phyloP scores from a whole-genome alignment of 2,888 invertebrate genomes.

The Fragum sueziense region DNA sequence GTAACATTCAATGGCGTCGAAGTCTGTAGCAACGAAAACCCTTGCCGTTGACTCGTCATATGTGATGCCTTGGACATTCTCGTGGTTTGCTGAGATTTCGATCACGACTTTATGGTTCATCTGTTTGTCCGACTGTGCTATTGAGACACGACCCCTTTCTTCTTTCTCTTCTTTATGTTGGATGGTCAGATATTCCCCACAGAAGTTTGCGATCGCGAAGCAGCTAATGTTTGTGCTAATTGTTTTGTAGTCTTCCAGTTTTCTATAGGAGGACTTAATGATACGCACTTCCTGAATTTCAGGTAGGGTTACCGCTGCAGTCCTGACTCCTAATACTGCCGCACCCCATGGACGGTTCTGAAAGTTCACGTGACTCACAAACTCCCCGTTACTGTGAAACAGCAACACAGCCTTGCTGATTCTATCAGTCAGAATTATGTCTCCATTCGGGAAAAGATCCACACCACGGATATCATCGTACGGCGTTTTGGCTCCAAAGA shows the following conservation, averaged over 20 bases:
- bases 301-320: slow-evolving; percentile 42
- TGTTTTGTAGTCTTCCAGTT: slow-evolving; percentile 32
- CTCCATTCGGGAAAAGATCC: slow-evolving; percentile 48
- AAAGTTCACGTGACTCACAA: slow-evolving; percentile 47
- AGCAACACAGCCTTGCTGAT: slow-evolving; percentile 49
- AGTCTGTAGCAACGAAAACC: slow-evolving; percentile 47
- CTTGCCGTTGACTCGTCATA: slow-evolving; percentile 46
- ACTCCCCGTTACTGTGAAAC: slow-evolving; percentile 49
- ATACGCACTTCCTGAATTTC: slow-evolving; percentile 42
- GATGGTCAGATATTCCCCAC: slow-evolving; percentile 44
- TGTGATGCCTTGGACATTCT: slow-evolving; percentile 43
- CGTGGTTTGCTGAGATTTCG: slow-evolving; percentile 27
- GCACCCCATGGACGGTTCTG: slow-evolving; percentile 44
- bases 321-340: slow-evolving; percentile 46
- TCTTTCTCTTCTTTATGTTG: slow-evolving; percentile 49
- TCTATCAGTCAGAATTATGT: slow-evolving; percentile 42
- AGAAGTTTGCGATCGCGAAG: slow-evolving; percentile 50
- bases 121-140: slow-evolving; percentile 46
- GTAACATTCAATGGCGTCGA: slow-evolving; percentile 52
- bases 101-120: slow-evolving; percentile 33
- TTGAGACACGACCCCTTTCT: slow-evolving; percentile 48
- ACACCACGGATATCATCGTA: slow-evolving; percentile 50
- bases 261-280: slow-evolving; percentile 37
- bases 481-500: slow-evolving; percentile 42
- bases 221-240: slow-evolving; percentile 49